Conservation (phyloP, 2,797 vertebrate species). For the Champsocephalus gunnari region DNA sequence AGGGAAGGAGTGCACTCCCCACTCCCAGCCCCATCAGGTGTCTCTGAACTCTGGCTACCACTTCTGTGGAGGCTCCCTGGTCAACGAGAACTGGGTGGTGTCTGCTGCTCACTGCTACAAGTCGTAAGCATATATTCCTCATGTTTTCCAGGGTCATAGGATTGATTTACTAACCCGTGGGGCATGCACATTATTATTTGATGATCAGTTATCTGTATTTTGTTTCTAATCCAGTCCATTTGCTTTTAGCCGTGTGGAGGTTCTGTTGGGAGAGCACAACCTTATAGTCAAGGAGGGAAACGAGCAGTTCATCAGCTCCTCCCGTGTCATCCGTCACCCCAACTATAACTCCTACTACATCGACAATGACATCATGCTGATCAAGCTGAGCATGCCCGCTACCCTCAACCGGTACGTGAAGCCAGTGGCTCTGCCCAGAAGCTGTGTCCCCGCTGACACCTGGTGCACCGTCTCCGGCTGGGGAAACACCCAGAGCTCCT, state of each 20-base stretch:
- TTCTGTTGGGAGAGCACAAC: slow-evolving; percentile 83
- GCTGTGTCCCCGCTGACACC: slow-evolving; percentile 81
- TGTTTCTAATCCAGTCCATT: background rate
- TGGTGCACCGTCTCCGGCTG: slow-evolving; percentile 87
- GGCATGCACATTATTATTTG: too few species aligned
- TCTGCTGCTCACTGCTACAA: slow-evolving; percentile 80
- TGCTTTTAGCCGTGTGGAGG: slow-evolving; percentile 71
- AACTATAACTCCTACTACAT: slow-evolving; percentile 65
- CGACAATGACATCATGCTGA: slow-evolving; percentile 91
- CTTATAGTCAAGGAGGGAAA: slow-evolving; percentile 67
- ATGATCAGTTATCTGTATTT: too few species aligned
- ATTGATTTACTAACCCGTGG: too few species aligned
- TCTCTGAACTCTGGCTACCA: slow-evolving; percentile 70
- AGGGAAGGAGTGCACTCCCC: slow-evolving; percentile 62
- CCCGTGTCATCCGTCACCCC: slow-evolving; percentile 82
- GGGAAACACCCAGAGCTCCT: slow-evolving; percentile 86
- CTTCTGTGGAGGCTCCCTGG: slow-evolving; percentile 76
- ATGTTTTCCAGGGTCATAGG: background rate
- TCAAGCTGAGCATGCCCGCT: slow-evolving; percentile 85
- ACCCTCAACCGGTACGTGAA: slow-evolving; percentile 79
- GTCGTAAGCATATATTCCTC: slow-evolving; percentile 22
- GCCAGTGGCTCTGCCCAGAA: slow-evolving; percentile 81
- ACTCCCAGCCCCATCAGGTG: slow-evolving; percentile 73
- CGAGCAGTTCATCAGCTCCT: slow-evolving; percentile 83
- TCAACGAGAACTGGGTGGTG: slow-evolving; percentile 75